Percentiles rank a stretch among this genome's conserved stretches.
Conservation (phyloP, 2,888 invertebrate genomes). For the Microplitis manilae region DNA sequence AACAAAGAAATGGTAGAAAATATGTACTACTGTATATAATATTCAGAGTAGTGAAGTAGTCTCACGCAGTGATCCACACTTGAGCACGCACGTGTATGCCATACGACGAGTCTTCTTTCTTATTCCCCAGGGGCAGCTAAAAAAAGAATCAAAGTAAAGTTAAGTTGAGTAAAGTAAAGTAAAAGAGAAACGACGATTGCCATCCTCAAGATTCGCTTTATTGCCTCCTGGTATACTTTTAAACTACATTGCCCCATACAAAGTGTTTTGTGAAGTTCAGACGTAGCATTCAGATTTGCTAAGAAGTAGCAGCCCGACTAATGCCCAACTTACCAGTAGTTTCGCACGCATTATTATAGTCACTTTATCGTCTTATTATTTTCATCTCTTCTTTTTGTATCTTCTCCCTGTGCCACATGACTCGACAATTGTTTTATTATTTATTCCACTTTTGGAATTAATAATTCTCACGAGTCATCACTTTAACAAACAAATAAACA, state of each 20-base stretch:
- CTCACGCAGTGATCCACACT: slow-evolving; percentile 8
- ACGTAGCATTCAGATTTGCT: slow-evolving; percentile 14
- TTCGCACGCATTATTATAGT: slow-evolving; percentile 45
- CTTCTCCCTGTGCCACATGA: slow-evolving; percentile 2
- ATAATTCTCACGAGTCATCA: slow-evolving; percentile 9
- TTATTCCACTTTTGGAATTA: slow-evolving; percentile 1
- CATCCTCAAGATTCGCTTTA: slow-evolving; percentile 38
- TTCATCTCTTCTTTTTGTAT: slow-evolving; percentile 20
- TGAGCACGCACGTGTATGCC: slow-evolving; percentile 38
- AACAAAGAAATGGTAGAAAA: background rate
- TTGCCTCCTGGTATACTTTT: slow-evolving; percentile 26
- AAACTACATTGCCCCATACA: background rate
- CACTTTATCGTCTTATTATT: slow-evolving; percentile 31
- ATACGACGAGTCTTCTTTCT: slow-evolving; percentile 24
- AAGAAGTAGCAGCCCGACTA: slow-evolving; percentile 24
- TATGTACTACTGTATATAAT: background rate
- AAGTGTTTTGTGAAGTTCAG: slow-evolving; percentile 26
- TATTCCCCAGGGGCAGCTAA: slow-evolving; percentile 18
- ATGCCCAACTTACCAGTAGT: slow-evolving; percentile 16
- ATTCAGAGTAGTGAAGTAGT: slow-evolving; percentile 18
- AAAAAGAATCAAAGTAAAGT: background rate
- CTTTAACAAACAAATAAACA: background rate
- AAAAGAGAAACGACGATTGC: slow-evolving; percentile 23
- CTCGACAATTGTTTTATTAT: background rate
- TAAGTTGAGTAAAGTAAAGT: background rate